Percentiles rank a stretch among this genome's conserved stretches.
phyloP scores from a whole-genome alignment of 1,140 invertebrate genomes.

The Drosophila paulistorum region DNA sequence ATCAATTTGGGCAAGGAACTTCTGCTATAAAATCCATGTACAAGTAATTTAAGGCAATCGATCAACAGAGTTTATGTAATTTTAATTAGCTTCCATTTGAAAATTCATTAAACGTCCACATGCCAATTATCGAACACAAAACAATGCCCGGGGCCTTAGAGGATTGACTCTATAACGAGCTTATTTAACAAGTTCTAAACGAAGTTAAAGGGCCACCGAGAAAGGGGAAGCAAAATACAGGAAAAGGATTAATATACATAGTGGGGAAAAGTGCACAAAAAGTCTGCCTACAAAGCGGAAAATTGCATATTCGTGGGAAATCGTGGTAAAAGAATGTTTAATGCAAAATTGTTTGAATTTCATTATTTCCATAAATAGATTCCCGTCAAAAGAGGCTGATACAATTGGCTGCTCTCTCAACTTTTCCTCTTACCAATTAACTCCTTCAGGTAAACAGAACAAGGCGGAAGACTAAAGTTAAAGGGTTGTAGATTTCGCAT shows the following conservation, averaged over 20 bases:
- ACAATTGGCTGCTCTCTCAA: background rate
- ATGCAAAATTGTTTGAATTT: background rate
- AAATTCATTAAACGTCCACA: conserved; percentile 24
- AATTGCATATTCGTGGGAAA: background rate
- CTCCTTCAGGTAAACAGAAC: background rate
- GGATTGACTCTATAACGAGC: background rate
- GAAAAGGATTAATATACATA: background rate
- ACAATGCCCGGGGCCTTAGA: conserved; percentile 1
- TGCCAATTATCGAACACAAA: conserved; percentile 19
- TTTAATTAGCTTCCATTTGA: conserved; percentile 37
- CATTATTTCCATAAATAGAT: background rate
- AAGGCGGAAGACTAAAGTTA: background rate
- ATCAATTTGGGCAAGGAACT: background rate
- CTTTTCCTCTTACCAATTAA: background rate
- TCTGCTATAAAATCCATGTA: background rate
- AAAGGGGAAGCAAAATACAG: background rate
- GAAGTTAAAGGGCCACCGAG: background rate
- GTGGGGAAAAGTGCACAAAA: background rate
- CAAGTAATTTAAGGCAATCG: conserved; percentile 19
- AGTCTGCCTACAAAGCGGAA: background rate
- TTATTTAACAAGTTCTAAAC: background rate
- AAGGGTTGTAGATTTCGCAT: background rate
- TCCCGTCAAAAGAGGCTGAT: background rate
- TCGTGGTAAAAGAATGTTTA: background rate
- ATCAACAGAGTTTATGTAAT: conserved; percentile 40